These are phyloP conservation scores for Ceratothoa steindachneri DNA, from an alignment of 2,888 invertebrate genomes.

Conservation along the genomic window DNA sequence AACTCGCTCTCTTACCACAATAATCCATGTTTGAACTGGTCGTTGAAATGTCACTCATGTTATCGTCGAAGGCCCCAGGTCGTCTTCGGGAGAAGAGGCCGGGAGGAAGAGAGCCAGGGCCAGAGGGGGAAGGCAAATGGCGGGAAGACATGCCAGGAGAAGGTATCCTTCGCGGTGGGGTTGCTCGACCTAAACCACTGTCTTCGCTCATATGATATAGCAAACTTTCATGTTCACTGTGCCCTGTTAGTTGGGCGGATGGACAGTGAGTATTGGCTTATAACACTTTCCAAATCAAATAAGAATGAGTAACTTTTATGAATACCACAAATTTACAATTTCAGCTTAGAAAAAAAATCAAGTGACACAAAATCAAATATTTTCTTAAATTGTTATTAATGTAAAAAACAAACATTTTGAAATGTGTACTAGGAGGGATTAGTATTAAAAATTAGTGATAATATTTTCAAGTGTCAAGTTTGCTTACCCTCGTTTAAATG, in stretches of 20 bases:
- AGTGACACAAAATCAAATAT: not conserved
- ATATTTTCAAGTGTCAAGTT: too few species aligned
- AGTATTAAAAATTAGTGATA: too few species aligned
- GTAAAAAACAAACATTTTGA: too few species aligned
- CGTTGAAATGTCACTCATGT: slow-evolving; percentile 78
- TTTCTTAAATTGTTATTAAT: not conserved
- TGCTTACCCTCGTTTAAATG: too few species aligned
- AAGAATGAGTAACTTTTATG: too few species aligned
- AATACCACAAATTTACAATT: too few species aligned
- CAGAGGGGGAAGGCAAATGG: slow-evolving; percentile 76
- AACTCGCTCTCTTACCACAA: slow-evolving; percentile 50
- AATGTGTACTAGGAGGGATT: too few species aligned
- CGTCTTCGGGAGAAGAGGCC: slow-evolving; percentile 64
- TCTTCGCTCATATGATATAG: slow-evolving; percentile 55
- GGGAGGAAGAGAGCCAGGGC: slow-evolving; percentile 74
- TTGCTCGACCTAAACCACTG: slow-evolving; percentile 73
- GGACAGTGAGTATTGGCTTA: too few species aligned
- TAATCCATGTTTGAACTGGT: slow-evolving; percentile 62
- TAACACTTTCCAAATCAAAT: too few species aligned
- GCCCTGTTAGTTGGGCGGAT: not conserved
- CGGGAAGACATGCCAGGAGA: slow-evolving; percentile 74
- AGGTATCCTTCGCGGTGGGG: slow-evolving; percentile 79
- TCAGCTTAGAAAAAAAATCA: not conserved
- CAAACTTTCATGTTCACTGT: slow-evolving; percentile 60
- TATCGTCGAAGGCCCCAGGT: slow-evolving; percentile 63